A percentile compares a stretch with the other conserved stretches of the same genome.
phyloP scores from a whole-genome alignment of 1,140 invertebrate genomes.

The Leptoteleia sp. region DNA sequence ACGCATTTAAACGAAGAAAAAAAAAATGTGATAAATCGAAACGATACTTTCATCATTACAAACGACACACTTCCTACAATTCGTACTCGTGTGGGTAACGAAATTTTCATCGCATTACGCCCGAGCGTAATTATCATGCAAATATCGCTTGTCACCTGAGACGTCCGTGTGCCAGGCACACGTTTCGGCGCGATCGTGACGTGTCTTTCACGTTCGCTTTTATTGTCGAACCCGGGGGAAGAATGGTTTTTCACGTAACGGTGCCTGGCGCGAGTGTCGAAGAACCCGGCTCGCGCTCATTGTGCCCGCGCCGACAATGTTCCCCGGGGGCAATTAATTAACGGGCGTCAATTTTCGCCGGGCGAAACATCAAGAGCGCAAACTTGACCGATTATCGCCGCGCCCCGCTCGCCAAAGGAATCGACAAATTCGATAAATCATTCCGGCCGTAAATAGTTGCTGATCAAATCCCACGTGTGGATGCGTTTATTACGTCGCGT shows the following conservation, averaged over 20 bases:
- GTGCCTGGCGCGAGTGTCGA: constrained; percentile 48
- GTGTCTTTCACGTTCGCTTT: too few species aligned
- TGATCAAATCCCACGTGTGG: constrained; percentile 31
- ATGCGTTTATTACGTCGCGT: constrained; percentile 37
- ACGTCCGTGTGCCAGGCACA: constrained; percentile 47
- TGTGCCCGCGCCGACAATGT: constrained; percentile 35
- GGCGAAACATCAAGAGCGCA: constrained; percentile 25
- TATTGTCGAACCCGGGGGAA: constrained; percentile 23
- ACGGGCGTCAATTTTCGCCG: constrained; percentile 35
- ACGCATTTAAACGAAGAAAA: constrained; percentile 21
- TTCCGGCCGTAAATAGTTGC: constrained; percentile 41
- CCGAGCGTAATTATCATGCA: constrained; percentile 46
- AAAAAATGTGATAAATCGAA: constrained; percentile 33
- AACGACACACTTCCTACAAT: constrained; percentile 7
- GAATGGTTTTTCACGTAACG: constrained; percentile 45
- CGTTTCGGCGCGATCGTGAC: constrained; percentile 44
- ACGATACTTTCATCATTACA: constrained; percentile 13
- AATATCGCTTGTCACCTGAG: constrained; percentile 39
- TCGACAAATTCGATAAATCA: constrained; percentile 52
- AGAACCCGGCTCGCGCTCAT: constrained; percentile 22
- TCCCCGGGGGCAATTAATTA: constrained; percentile 45
- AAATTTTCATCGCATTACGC: constrained; percentile 49
- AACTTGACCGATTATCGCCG: constrained; percentile 44
- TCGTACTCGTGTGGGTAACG: not conserved
- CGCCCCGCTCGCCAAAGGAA: constrained; percentile 33